Conservation (phyloP, 2,888 invertebrate genomes). For the Archips xylosteana region DNA sequence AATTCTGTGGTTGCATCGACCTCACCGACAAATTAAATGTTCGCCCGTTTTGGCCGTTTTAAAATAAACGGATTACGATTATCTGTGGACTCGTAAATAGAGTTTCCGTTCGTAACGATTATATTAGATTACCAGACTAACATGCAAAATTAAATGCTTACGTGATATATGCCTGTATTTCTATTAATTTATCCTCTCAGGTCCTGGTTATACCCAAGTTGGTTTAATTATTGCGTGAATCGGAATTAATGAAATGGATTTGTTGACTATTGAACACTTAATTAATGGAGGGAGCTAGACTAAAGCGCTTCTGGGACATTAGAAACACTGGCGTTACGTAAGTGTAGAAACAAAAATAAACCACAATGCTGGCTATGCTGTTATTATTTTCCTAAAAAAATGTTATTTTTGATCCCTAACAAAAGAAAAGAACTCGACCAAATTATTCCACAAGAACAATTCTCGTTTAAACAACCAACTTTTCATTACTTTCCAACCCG, state of each 20-base stretch:
- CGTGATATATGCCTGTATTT: neutral
- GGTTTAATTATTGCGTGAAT: neutral
- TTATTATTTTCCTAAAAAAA: neutral
- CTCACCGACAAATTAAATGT: slow-evolving; percentile 7
- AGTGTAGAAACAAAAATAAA: neutral
- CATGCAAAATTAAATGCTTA: neutral
- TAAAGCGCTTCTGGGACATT: neutral
- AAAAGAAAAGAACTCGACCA: slow-evolving; percentile 6
- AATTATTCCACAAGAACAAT: slow-evolving; percentile 16
- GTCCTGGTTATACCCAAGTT: neutral
- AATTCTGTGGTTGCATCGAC: neutral
- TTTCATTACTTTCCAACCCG: slow-evolving; percentile 19
- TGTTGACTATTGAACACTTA: neutral
- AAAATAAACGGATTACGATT: slow-evolving; percentile 14
- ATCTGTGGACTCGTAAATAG: slow-evolving; percentile 16
- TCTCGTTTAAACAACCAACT: slow-evolving; percentile 21
- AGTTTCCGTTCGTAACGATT: slow-evolving; percentile 17
- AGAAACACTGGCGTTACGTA: neutral
- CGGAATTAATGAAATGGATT: neutral
- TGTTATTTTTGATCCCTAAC: neutral
- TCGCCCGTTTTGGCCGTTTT: neutral
- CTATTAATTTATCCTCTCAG: neutral
- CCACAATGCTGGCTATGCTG: neutral
- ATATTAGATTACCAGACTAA: slow-evolving; percentile 14
- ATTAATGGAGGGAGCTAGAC: neutral